phyloP scores from a whole-genome alignment of 1,140 invertebrate species.

The Scaptomyza montana region DNA sequence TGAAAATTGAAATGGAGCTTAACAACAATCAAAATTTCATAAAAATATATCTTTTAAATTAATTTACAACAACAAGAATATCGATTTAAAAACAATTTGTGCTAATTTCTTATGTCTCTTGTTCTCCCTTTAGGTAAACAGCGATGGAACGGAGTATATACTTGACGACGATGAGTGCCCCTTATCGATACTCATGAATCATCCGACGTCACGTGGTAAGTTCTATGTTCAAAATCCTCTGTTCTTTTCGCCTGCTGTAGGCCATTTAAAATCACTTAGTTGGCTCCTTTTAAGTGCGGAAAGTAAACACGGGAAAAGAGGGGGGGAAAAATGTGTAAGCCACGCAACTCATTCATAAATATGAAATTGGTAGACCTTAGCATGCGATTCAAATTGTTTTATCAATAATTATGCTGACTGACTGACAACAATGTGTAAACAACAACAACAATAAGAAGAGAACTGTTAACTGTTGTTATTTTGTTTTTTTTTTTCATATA shows the following conservation, averaged over 20 bases:
- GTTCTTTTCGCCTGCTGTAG: slow-evolving; percentile 41
- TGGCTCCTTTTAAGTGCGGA: slow-evolving; percentile 24
- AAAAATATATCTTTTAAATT: too few relatives aligned
- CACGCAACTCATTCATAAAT: slow-evolving; percentile 70
- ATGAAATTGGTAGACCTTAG: slow-evolving; percentile 32
- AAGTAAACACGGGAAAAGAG: neutral
- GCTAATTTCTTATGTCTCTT: neutral
- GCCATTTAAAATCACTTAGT: slow-evolving; percentile 72
- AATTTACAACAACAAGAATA: too few relatives aligned
- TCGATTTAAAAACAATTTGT: neutral
- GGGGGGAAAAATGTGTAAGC: neutral
- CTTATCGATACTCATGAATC: slow-evolving; percentile 96
- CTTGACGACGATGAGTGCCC: slow-evolving; percentile 99
- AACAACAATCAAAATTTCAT: too few relatives aligned
- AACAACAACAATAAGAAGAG: slow-evolving; percentile 25
- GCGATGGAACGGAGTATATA: slow-evolving; percentile 93
- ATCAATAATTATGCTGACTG: slow-evolving; percentile 80
- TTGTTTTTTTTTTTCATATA: slow-evolving; percentile 20
- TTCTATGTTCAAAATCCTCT: slow-evolving; percentile 45
- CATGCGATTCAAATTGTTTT: slow-evolving; percentile 74
- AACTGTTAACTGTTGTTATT: slow-evolving; percentile 11
- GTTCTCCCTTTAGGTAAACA: slow-evolving; percentile 86
- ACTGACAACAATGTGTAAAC: slow-evolving; percentile 33
- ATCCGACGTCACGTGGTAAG: slow-evolving; percentile 92
- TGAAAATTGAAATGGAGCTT: too few relatives aligned